Evolutionary conservation across 2,113 vertebrate species (phyloP), one percentile per base, ranked within the genome.

Genomic region (Willisornis vidua): DNA sequence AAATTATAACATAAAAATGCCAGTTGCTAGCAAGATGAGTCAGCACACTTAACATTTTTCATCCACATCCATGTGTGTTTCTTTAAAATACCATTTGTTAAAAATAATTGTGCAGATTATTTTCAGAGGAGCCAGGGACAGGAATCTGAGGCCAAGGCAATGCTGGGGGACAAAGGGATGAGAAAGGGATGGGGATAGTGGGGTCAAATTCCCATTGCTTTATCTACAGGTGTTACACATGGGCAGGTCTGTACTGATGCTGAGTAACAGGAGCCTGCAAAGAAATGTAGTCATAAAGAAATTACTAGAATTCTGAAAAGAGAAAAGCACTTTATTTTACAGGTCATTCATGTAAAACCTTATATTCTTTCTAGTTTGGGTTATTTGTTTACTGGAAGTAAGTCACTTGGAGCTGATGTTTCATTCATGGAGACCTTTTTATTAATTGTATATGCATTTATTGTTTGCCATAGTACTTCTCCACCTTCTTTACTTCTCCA

Each of bases 21-120:
- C 2, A 35, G 37, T 61, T 61, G 46, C 65, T 80, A 52, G 22
- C 48, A 73, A 66, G 65, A 39, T 92, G 89, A 80, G 77, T 80
- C 72, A 73, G 59, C 76, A 62, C 20, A 19, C 39, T 90, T 65
- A 52, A 82, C 5, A 14, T 68, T 96, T 93, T 76, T 90, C 45
- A 31, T 91, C 31, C 18, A 20, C 13, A 15, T 72, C 35, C 35
- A 15, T n/a, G 19, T 46, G 23, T n/a, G 11, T 48, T 87, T 87
- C 65, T 85, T 86, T 78, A 77, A 87, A 95, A 67, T 67, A 26
- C 33, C 15, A 10, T 81, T 87, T 67, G 26, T 81, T 78, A 43
- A 87, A 90, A 89, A 51, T 55, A 95, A 39, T 52, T 72, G 29
- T 72, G 19, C 17, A 52, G 18, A 39, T 70, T 39, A 12, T 66